Conservation (phyloP, 2,113 vertebrate species). For the Anas platyrhynchos region DNA sequence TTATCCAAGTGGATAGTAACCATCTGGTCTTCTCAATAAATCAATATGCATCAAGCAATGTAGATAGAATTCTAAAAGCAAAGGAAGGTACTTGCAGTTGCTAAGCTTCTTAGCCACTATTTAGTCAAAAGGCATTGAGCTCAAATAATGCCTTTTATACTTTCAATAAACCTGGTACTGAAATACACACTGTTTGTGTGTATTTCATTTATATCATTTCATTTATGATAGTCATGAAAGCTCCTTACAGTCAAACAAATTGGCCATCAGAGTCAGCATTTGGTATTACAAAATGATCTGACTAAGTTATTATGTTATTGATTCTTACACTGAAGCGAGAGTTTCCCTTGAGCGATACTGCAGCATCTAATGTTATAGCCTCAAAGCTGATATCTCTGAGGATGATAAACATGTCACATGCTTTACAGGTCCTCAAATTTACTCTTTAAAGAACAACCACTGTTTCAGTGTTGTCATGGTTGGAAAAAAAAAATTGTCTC, state of each 20-base stretch:
- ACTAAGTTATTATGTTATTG: background rate
- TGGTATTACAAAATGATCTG: background rate
- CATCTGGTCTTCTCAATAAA: conserved; percentile 48
- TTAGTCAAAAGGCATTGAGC: background rate
- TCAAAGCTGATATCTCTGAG: background rate
- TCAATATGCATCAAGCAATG: conserved; percentile 2
- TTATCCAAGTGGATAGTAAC: conserved; percentile 28
- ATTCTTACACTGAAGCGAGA: background rate
- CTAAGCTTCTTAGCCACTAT: background rate
- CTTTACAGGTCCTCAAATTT: background rate
- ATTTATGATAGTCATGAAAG: background rate
- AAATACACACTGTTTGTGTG: background rate
- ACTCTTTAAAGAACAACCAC: background rate
- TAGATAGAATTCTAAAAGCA: background rate
- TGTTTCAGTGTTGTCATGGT: rapidly evolving
- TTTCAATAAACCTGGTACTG: background rate
- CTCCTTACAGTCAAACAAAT: background rate
- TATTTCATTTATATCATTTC: background rate
- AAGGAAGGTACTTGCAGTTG: background rate
- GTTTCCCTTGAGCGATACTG: background rate
- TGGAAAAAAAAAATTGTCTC: rapidly evolving
- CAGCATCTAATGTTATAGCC: background rate
- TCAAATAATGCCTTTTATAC: conserved; percentile 7
- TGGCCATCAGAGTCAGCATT: background rate
- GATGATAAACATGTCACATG: background rate